A percentile compares a stretch with the other conserved stretches of the same genome.
These are phyloP conservation scores for Apolygus lucorum DNA, from an alignment of 1,140 invertebrate species.

Conservation along the genomic window DNA sequence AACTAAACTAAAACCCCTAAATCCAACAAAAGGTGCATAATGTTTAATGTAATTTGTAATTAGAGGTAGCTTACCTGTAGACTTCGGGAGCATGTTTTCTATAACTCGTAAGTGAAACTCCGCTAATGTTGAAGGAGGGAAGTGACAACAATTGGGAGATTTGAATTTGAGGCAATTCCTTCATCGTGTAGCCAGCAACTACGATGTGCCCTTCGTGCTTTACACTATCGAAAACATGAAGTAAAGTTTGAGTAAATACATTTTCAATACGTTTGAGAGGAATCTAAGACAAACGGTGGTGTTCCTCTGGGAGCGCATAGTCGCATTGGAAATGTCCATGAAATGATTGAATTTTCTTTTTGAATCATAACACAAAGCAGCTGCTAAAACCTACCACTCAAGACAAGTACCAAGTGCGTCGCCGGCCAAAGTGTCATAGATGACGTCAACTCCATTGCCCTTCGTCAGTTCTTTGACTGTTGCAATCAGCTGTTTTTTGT, in stretches of 20 bases:
- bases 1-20: too few relatives aligned
- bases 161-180: conserved; percentile 38
- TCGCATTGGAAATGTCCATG: too few relatives aligned
- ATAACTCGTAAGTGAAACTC: conserved; percentile 47
- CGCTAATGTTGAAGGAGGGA: conserved; percentile 43
- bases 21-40: too few relatives aligned
- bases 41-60: too few relatives aligned
- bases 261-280: too few relatives aligned
- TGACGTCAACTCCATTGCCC: conserved; percentile 46
- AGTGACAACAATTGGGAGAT: conserved; percentile 38
- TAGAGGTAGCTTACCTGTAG: conserved; percentile 45
- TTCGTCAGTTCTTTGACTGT: conserved; percentile 45
- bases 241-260: too few relatives aligned
- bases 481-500: conserved; percentile 44
- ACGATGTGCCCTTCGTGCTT: conserved; percentile 46
- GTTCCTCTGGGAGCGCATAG: too few relatives aligned
- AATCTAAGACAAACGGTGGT: too few relatives aligned
- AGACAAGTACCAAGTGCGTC: conserved; percentile 47
- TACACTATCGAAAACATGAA: conserved; percentile 37
- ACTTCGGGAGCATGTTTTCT: conserved; percentile 41
- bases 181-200: conserved; percentile 47
- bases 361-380: too few relatives aligned
- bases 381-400: conserved; percentile 42
- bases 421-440: conserved; percentile 51
- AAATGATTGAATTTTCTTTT: too few relatives aligned